Percentiles rank a stretch among this genome's conserved stretches.
These are phyloP conservation scores for Peribatodes rhomboidaria DNA, from an alignment of 2,888 invertebrate genomes.

Conservation along the genomic window DNA sequence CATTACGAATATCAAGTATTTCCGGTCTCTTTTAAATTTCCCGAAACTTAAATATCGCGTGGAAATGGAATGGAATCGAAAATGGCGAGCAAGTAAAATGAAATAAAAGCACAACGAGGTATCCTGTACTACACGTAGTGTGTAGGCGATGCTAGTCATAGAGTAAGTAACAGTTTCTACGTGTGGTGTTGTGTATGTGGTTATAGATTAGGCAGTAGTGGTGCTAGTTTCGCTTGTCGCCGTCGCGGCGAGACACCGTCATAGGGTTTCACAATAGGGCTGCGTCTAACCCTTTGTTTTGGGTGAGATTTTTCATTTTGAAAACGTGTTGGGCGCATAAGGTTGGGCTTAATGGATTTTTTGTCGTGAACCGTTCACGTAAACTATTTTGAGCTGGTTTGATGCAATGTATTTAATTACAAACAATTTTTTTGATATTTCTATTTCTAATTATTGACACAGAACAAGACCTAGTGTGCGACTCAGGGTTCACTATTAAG, in stretches of 20 bases:
- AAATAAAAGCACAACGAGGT: constrained; percentile 49
- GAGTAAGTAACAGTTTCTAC: constrained; percentile 28
- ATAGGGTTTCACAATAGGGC: constrained; percentile 69
- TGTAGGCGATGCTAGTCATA: constrained; percentile 1
- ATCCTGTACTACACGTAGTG: not conserved
- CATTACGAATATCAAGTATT: no score
- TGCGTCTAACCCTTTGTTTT: constrained; percentile 44
- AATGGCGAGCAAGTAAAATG: constrained; percentile 23
- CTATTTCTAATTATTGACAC: no score
- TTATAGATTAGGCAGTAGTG: constrained; percentile 29
- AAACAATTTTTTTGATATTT: no score
- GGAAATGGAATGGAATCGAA: constrained; percentile 21
- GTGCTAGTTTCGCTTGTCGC: constrained; percentile 54
- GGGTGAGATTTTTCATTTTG: constrained; percentile 35
- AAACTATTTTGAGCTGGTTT: not conserved
- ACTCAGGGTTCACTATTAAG: no score
- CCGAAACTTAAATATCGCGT: not conserved
- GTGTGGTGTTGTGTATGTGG: constrained; percentile 23
- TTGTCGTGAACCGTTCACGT: not conserved
- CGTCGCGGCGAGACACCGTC: constrained; percentile 67
- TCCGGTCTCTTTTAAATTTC: not conserved
- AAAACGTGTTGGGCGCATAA: constrained; percentile 21
- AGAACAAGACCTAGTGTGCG: no score
- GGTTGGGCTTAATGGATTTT: constrained; percentile 13
- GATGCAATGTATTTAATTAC: not conserved